phyloP scores from a whole-genome alignment of 2,113 vertebrate species.

The Microcebus jonahi region DNA sequence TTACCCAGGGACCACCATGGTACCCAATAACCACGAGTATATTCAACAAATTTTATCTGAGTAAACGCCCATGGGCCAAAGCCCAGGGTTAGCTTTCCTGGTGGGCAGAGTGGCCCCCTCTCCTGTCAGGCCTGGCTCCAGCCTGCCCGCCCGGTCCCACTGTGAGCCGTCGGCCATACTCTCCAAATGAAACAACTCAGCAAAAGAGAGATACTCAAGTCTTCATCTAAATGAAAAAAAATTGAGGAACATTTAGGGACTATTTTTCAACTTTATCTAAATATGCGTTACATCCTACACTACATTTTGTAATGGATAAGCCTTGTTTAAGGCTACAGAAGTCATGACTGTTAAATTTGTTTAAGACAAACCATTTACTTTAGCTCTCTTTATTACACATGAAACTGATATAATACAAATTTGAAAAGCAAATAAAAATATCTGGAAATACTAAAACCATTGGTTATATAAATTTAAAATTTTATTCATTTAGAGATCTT shows the following conservation, averaged over 20 bases:
- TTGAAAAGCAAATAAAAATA: constrained; percentile 33
- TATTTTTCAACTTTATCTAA: constrained; percentile 10
- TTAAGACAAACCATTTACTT: not conserved
- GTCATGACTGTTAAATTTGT: not conserved
- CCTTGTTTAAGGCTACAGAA: not conserved
- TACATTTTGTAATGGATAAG: not conserved
- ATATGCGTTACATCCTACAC: not conserved
- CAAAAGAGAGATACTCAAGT: not conserved
- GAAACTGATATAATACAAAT: not conserved
- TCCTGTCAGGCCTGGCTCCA: not conserved
- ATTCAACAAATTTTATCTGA: not conserved
- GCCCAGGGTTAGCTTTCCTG: not conserved
- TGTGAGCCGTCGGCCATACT: not conserved
- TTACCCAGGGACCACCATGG: too few species aligned
- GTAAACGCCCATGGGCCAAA: not conserved
- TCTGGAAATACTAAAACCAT: not conserved
- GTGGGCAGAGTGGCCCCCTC: not conserved
- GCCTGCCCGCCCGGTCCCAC: not conserved
- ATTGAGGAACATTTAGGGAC: not conserved
- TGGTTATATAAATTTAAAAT: not conserved
- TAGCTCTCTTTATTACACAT: not conserved
- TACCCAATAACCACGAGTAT: not conserved
- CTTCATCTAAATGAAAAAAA: not conserved
- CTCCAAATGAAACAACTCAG: not conserved
- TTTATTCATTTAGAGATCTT: not conserved